Percentiles rank a stretch among this genome's conserved stretches.
Conservation (phyloP, 2,888 invertebrate species). For the Myathropa florea region DNA sequence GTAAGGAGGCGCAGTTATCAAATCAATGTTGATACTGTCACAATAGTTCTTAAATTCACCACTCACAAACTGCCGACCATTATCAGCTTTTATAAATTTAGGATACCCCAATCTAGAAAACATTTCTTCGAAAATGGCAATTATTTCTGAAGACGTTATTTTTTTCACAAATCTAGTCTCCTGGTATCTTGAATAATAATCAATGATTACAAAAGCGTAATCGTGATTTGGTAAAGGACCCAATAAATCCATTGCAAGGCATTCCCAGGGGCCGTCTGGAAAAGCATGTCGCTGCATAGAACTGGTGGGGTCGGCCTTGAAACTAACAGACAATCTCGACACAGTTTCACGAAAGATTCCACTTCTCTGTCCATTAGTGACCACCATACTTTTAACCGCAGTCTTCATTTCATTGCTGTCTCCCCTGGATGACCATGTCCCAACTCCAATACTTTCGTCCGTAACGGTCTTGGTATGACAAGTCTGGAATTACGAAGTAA, state of each 20-base stretch:
- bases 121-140: slow-evolving; percentile 5
- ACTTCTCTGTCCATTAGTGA: slow-evolving; percentile 5
- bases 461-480: not conserved
- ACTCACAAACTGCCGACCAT: slow-evolving; percentile 22
- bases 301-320: slow-evolving; percentile 4
- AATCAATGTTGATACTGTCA: not conserved
- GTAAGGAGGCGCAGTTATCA: slow-evolving; percentile 29
- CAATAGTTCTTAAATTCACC: slow-evolving; percentile 27
- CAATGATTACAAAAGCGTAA: slow-evolving; percentile 26
- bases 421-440: slow-evolving; percentile 16
- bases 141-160: slow-evolving; percentile 1
- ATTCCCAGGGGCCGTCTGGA: slow-evolving; percentile 20
- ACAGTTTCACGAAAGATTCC: slow-evolving; percentile 1
- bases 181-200: slow-evolving; percentile 34
- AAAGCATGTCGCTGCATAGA: slow-evolving; percentile 18
- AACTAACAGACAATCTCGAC: slow-evolving; percentile 22
- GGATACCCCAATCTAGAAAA: slow-evolving; percentile 22
- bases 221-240: slow-evolving; percentile 39
- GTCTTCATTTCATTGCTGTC: slow-evolving; percentile 5
- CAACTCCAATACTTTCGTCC: not conserved
- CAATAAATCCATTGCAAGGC: slow-evolving; percentile 22
- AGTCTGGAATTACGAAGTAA: not conserved
- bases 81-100: slow-evolving; percentile 20
- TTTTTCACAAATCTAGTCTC: slow-evolving; percentile 16
- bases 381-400: slow-evolving; percentile 16